Conservation (phyloP, 2,888 invertebrate species). For the Mamestra brassicae region DNA sequence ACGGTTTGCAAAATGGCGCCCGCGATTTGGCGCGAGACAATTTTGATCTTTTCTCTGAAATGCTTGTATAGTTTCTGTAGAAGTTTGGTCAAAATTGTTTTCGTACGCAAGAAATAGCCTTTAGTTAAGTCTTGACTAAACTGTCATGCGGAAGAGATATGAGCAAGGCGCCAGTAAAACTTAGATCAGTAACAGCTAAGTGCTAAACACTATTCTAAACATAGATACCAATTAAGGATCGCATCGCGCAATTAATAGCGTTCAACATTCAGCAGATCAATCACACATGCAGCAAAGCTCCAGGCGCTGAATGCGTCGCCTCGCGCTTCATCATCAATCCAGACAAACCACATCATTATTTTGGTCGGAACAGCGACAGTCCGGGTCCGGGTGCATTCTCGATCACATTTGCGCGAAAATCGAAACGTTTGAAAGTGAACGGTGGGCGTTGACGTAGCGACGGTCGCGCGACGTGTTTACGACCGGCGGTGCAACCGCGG, state of each 20-base stretch:
- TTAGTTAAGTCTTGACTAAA: constrained; percentile 22
- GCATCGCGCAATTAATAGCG: constrained; percentile 35
- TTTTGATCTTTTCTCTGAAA: constrained; percentile 65
- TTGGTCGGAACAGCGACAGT: constrained; percentile 40
- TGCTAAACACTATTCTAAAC: constrained; percentile 46
- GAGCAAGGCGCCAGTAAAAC: constrained; percentile 22
- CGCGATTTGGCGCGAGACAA: constrained; percentile 57
- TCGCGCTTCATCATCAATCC: constrained; percentile 54
- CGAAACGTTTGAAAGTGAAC: constrained; percentile 71
- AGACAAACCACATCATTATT: constrained; percentile 55
- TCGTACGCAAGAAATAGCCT: constrained; percentile 26
- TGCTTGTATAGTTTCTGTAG: constrained; percentile 42
- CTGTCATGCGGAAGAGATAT: constrained; percentile 30
- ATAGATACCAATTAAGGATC: constrained; percentile 52
- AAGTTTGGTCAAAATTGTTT: constrained; percentile 42
- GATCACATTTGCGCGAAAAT: constrained; percentile 74
- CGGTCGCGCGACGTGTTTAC: constrained; percentile 75
- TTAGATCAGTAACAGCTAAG: constrained; percentile 30
- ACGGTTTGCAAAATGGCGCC: constrained; percentile 78
- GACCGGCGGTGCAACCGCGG: constrained; percentile 71
- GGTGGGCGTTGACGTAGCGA: constrained; percentile 77
- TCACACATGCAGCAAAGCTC: constrained; percentile 55
- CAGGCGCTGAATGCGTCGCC: constrained; percentile 34
- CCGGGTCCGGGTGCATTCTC: constrained; percentile 54
- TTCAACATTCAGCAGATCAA: constrained; percentile 45